Evolutionary conservation across 2,888 invertebrate species (phyloP), one percentile per base, ranked within the genome.

Genomic region (Shargacucullia verbasci): DNA sequence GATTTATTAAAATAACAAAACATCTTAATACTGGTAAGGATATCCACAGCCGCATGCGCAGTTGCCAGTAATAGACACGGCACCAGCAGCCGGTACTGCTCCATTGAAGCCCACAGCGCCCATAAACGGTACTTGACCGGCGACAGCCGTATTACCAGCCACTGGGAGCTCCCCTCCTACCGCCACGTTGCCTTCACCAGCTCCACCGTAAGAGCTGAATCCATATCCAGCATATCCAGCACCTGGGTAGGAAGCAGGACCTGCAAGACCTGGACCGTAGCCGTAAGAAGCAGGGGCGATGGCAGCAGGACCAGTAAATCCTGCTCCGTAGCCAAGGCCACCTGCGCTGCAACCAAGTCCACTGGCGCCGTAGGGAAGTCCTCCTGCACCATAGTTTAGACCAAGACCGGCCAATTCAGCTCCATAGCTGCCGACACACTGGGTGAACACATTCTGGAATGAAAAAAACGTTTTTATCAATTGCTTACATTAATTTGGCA

Each of bases 81-180:
- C 54, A 31, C 82, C 84, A 46, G 59, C 73, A 9, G 84, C 84
- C 0, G 78, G 70, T 1, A 82, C 54, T 4, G 46, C 47, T 1
- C 84, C 83, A 41, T 53, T 59, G 54, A 80, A 83, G 12, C 58
- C 56, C 1, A 83, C 64, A 12, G 69, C 69, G 0, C 84, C 83
- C 41, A 71, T 58, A 25, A 81, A 77, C 4, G 82, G 83, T 7
- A 83, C 79, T 25, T 71, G 60, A 40, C 71, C 71, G 27, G 53
- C 59, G 35, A 74, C 46, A 0, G 43, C 66, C 0, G 82, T 74
- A 27, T 60, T 69, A 46, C 83, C 84, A 41, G 39, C 47, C 2
- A 75, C 59, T 5, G 58, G 70, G 11, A 70, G 35, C 34, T 73
- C 78, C 5, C 77, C 73, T 5, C 60, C 45, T 0, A 73, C 73